These are phyloP conservation scores for Toxotes chatareus DNA, from an alignment of 2,113 vertebrate species.

Conservation along the genomic window DNA sequence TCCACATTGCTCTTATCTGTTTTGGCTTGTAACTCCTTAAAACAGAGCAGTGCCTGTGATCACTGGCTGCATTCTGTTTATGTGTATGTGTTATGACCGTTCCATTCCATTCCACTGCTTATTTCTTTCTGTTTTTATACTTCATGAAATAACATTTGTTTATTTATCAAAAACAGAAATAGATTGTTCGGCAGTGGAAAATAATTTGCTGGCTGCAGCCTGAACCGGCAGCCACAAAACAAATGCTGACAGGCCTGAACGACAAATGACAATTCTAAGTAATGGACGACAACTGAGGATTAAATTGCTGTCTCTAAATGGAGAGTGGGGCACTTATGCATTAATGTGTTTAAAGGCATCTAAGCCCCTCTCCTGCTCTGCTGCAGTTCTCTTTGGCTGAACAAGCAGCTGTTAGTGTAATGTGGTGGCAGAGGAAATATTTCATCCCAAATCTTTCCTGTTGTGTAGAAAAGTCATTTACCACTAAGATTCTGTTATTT, in stretches of 20 bases:
- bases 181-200: background rate
- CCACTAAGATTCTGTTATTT: background rate
- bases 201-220: background rate
- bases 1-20: background rate
- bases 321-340: slow-evolving; percentile 31
- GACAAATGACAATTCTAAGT: slow-evolving; percentile 16
- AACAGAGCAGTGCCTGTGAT: background rate
- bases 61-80: background rate
- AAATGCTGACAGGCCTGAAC: background rate
- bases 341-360: slow-evolving; percentile 44
- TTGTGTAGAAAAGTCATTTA: background rate
- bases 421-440: background rate
- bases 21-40: background rate
- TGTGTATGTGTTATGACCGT: background rate
- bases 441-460: background rate
- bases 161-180: background rate
- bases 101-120: background rate
- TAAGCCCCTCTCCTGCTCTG: slow-evolving; percentile 20
- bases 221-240: background rate
- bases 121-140: background rate
- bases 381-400: background rate
- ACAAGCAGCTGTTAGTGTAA: background rate
- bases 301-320: slow-evolving; percentile 42
- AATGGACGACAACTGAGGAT: slow-evolving; percentile 44
- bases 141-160: background rate